These are phyloP conservation scores for Drosophila nigritarsus DNA, from an alignment of 2,888 invertebrate species.

Conservation along the genomic window DNA sequence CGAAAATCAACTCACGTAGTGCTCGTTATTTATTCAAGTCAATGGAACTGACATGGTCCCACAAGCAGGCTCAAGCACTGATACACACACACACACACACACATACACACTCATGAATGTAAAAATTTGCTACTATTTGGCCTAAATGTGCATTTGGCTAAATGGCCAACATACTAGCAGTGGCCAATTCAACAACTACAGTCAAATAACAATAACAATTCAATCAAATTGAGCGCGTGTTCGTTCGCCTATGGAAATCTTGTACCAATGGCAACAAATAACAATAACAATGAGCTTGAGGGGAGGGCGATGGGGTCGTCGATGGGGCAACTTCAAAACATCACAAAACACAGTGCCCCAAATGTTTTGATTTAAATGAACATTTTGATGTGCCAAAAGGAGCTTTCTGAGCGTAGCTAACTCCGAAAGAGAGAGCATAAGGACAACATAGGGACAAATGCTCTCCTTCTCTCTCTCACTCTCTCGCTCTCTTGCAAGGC, in stretches of 20 bases:
- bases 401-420: constrained; percentile 14
- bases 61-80: constrained; percentile 15
- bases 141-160: constrained; percentile 68
- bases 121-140: constrained; percentile 56
- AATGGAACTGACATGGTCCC: constrained; percentile 59
- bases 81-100: constrained; percentile 19
- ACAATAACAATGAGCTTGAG: constrained; percentile 10
- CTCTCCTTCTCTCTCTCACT: background rate
- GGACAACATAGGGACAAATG: background rate
- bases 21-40: constrained; percentile 69
- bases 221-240: constrained; percentile 69
- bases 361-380: constrained; percentile 67
- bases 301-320: background rate
- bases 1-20: constrained; percentile 70
- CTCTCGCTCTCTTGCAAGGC: constrained; percentile 11
- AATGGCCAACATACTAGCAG: constrained; percentile 51
- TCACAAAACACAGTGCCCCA: constrained; percentile 17
- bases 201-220: constrained; percentile 72
- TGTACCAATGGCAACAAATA: constrained; percentile 52
- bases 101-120: background rate
- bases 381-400: background rate
- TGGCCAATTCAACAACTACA: constrained; percentile 43
- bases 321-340: constrained; percentile 39
- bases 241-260: constrained; percentile 59
- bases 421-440: background rate